phyloP scores from a whole-genome alignment of 2,113 vertebrate genomes.

The Plestiodon gilberti region DNA sequence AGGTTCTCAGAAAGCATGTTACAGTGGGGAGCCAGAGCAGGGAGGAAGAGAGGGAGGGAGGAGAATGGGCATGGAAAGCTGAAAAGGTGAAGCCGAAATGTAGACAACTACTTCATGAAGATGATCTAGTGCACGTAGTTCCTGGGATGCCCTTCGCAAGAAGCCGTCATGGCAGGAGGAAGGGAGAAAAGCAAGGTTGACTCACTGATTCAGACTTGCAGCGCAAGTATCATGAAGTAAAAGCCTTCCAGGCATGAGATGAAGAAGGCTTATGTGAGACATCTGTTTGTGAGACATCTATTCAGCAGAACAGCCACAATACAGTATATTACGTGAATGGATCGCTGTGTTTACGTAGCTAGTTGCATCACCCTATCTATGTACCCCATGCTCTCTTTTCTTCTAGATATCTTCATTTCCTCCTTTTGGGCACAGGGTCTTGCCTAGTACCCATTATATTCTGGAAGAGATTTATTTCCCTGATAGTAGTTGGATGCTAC shows the following conservation, averaged over 20 bases:
- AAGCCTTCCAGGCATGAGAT: background rate
- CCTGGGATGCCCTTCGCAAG: background rate
- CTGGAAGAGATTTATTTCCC: too few relatives aligned
- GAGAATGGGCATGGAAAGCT: background rate
- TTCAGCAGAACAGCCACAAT: background rate
- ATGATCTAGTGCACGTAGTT: background rate
- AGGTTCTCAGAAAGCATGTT: background rate
- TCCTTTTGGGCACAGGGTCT: background rate
- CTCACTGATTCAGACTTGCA: rapidly evolving
- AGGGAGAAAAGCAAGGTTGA: rapidly evolving
- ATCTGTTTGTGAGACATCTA: background rate
- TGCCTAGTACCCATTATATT: background rate
- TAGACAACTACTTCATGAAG: background rate
- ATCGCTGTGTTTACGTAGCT: background rate
- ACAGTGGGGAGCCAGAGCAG: background rate
- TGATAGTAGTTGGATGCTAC: too few relatives aligned
- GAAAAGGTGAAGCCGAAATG: background rate
- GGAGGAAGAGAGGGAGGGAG: background rate
- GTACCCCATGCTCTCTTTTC: background rate
- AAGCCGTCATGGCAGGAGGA: background rate
- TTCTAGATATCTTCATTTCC: background rate
- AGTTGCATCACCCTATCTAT: background rate
- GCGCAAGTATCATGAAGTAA: background rate
- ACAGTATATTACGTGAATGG: background rate
- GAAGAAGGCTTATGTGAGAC: background rate